Evolutionary conservation across 1,140 invertebrate genomes (phyloP).

Genomic region (Camponotus floridanus): DNA sequence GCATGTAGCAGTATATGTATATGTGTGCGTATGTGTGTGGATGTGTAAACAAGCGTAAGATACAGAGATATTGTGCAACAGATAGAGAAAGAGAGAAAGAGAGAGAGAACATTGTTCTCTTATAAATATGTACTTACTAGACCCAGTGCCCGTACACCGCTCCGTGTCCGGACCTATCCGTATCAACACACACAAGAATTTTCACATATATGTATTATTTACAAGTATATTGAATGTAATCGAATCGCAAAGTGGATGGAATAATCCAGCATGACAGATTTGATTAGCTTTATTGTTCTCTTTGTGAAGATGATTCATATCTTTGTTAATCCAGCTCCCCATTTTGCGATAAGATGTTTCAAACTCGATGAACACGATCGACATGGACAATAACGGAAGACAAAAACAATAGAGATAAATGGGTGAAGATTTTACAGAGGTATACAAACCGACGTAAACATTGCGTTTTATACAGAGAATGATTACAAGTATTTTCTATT

Average conservation of each 20-base stretch:
- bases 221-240: constrained; percentile 79
- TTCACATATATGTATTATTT: constrained; percentile 85
- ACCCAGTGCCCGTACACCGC: constrained; percentile 86
- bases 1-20: background rate
- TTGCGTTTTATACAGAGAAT: constrained; percentile 44
- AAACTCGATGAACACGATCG: constrained; percentile 36
- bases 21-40: background rate
- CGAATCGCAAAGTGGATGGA: constrained; percentile 67
- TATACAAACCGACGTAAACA: constrained; percentile 31
- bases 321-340: background rate
- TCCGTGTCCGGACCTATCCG: constrained; percentile 87
- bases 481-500: background rate
- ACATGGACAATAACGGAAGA: constrained; percentile 61
- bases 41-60: constrained; percentile 43
- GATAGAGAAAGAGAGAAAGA: background rate
- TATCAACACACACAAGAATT: constrained; percentile 85
- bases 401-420: constrained; percentile 40
- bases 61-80: constrained; percentile 57
- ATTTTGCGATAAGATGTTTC: constrained; percentile 62
- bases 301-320: background rate
- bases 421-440: background rate
- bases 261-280: background rate
- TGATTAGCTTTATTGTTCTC: background rate
- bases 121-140: constrained; percentile 87
- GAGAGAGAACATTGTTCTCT: constrained; percentile 46